Percentiles rank a stretch among this genome's conserved stretches.
phyloP scores from a whole-genome alignment of 1,140 invertebrate genomes.

The Rhopalosiphum padi region DNA sequence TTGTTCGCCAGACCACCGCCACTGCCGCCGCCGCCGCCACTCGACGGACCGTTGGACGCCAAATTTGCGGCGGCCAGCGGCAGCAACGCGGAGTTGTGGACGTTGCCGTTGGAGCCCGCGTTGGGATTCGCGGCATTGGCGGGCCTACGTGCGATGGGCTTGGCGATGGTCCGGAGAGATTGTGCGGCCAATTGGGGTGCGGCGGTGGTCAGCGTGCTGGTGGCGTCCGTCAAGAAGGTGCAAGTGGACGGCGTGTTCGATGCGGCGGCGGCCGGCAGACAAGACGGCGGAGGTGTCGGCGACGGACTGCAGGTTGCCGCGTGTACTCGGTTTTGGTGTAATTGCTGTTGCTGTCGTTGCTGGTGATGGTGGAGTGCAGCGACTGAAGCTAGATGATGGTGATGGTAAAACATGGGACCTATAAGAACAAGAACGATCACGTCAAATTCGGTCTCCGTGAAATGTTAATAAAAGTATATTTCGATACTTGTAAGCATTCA shows the following conservation, averaged over 20 bases:
- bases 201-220: not conserved
- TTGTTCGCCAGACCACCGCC: not conserved
- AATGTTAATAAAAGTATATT: not conserved
- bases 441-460: not conserved
- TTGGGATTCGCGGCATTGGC: not conserved
- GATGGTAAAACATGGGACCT: constrained; percentile 36
- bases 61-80: not conserved
- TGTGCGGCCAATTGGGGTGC: not conserved
- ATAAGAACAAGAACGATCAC: not conserved
- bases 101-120: not conserved
- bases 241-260: not conserved
- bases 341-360: not conserved
- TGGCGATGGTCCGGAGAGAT: constrained; percentile 8
- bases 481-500: too few species aligned
- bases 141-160: constrained; percentile 23
- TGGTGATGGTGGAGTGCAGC: constrained; percentile 21
- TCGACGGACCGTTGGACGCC: not conserved
- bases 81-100: constrained; percentile 23
- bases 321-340: not conserved
- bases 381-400: constrained; percentile 14
- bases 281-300: not conserved
- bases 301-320: not conserved
- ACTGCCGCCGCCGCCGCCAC: not conserved
- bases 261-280: not conserved
- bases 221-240: not conserved